Percentiles rank a stretch among this genome's conserved stretches.
phyloP scores from a whole-genome alignment of 2,113 vertebrate genomes.

The Amazona vittata region DNA sequence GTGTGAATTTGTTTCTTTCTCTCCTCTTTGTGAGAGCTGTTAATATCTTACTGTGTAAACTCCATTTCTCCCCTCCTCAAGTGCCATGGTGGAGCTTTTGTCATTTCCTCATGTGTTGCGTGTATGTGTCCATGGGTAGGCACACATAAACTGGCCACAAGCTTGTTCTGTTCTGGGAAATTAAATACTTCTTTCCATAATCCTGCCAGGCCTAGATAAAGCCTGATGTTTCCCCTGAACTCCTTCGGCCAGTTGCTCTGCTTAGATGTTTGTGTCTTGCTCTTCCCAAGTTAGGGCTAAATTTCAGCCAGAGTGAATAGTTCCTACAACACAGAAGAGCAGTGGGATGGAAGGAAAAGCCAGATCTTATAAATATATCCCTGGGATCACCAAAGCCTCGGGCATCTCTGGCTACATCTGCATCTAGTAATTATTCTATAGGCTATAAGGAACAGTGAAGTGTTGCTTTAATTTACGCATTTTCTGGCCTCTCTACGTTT shows the following conservation, averaged over 20 bases:
- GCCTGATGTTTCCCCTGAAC: not conserved
- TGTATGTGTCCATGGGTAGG: not conserved
- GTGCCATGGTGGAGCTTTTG: rapidly evolving
- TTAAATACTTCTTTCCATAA: slow-evolving; percentile 15
- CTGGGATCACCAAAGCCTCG: slow-evolving; percentile 4
- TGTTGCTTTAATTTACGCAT: slow-evolving; percentile 33
- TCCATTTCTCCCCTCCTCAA: not conserved
- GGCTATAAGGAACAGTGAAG: not conserved
- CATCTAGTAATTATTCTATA: slow-evolving; percentile 41
- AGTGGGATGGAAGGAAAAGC: not conserved
- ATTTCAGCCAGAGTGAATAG: not conserved
- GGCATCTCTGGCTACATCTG: slow-evolving; percentile 3
- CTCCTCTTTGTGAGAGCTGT: not conserved
- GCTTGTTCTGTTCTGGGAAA: slow-evolving; percentile 1
- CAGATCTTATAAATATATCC: not conserved
- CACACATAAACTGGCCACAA: not conserved
- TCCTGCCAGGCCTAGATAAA: not conserved
- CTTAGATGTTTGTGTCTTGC: not conserved
- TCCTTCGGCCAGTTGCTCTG: not conserved
- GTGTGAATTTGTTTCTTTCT: not conserved
- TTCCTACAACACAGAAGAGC: not conserved
- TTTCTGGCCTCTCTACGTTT: slow-evolving; percentile 42
- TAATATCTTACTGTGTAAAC: not conserved
- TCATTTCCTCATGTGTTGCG: rapidly evolving
- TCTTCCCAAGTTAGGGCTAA: not conserved